phyloP scores from a whole-genome alignment of 2,113 vertebrate genomes.

The Gallinago paraguaiae region DNA sequence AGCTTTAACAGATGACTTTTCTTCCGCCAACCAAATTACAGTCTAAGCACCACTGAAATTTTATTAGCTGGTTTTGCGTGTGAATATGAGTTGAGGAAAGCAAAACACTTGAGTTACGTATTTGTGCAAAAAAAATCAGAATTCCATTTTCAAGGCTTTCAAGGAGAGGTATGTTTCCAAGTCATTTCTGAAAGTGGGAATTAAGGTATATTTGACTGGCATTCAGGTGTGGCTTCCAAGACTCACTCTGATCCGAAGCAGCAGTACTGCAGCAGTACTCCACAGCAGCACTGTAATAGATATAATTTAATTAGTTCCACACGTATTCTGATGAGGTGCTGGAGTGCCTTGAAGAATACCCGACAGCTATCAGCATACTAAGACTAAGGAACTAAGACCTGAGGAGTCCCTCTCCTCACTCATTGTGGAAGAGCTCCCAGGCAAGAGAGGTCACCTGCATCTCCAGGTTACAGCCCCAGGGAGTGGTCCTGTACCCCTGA shows the following conservation, averaged over 20 bases:
- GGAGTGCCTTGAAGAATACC: background rate
- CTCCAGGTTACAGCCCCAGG: rapidly evolving
- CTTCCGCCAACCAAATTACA: background rate
- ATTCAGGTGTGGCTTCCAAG: background rate
- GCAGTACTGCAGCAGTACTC: background rate
- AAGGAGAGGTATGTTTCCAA: background rate
- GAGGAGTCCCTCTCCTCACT: background rate
- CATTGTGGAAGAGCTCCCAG: background rate
- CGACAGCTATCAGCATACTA: background rate
- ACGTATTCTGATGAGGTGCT: background rate
- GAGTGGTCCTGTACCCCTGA: background rate
- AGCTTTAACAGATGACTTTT: constrained; percentile 5
- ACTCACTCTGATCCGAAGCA: background rate
- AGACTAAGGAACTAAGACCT: background rate
- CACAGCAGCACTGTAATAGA: background rate
- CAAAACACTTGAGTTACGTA: background rate
- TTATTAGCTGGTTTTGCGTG: background rate
- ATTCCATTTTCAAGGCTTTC: background rate
- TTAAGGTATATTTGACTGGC: background rate
- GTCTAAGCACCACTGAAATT: background rate
- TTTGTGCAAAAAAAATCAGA: background rate
- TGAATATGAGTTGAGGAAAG: background rate
- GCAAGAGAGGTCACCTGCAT: background rate
- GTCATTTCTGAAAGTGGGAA: background rate
- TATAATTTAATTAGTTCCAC: background rate